phyloP scores from a whole-genome alignment of 2,113 vertebrate species.

The Tetrax tetrax region DNA sequence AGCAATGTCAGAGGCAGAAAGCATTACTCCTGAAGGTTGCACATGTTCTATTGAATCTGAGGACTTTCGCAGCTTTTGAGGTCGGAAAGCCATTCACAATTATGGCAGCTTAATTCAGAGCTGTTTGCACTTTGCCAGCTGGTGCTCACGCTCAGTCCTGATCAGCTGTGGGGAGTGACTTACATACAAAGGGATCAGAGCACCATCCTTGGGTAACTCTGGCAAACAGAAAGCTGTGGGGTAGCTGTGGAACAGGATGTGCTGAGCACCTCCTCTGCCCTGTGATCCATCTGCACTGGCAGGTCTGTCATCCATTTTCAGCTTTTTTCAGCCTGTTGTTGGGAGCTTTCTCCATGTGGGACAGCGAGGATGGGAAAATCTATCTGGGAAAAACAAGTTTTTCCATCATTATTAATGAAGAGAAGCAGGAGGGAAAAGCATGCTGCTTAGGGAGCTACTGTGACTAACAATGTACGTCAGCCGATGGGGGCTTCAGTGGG shows the following conservation, averaged over 20 bases:
- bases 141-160: neutral
- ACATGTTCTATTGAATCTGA: neutral
- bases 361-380: conserved; percentile 14
- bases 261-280: neutral
- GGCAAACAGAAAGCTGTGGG: neutral
- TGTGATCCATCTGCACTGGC: neutral
- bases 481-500: neutral
- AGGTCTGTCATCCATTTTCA: neutral
- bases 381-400: conserved; percentile 25
- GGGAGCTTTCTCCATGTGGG: neutral
- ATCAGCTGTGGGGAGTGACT: neutral
- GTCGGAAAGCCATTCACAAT: neutral
- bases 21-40: neutral
- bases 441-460: neutral
- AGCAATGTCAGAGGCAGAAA: neutral
- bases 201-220: fast-evolving
- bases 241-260: neutral
- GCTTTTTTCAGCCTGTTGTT: neutral
- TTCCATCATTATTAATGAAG: conserved; percentile 18
- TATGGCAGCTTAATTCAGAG: neutral
- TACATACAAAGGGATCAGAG: neutral
- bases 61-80: neutral
- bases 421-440: neutral
- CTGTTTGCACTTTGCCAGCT: neutral
- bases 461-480: neutral